These are phyloP conservation scores for Cheilinus undulatus DNA, from an alignment of 2,113 vertebrate species.

Conservation along the genomic window DNA sequence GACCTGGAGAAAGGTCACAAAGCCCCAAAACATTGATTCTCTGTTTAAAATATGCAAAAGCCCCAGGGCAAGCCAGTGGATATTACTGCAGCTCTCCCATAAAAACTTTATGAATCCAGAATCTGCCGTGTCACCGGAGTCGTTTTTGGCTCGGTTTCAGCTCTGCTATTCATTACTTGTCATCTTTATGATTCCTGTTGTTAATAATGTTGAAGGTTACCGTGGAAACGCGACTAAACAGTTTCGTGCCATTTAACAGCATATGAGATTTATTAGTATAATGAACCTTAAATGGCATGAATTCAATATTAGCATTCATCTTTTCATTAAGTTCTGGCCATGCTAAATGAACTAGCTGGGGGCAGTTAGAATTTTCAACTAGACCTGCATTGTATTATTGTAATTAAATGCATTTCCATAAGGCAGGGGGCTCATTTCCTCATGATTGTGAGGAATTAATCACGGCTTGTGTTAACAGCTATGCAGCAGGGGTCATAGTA, in stretches of 20 bases:
- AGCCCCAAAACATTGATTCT: constrained; percentile 62
- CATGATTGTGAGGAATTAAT: constrained; percentile 55
- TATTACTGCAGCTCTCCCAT: constrained; percentile 7
- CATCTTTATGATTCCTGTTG: constrained; percentile 8
- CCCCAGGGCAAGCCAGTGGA: constrained; percentile 6
- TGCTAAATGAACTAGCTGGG: constrained; percentile 59
- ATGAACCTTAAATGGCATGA: constrained; percentile 66
- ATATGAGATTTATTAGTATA: constrained; percentile 63
- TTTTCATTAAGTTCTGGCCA: constrained; percentile 61
- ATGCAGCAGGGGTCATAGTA: constrained; percentile 38
- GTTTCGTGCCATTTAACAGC: constrained; percentile 48
- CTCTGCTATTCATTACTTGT: constrained; percentile 35
- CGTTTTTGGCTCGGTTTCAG: not conserved
- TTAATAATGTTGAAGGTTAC: constrained; percentile 48
- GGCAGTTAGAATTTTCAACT: constrained; percentile 44
- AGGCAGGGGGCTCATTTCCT: constrained; percentile 24
- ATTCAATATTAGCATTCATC: constrained; percentile 69
- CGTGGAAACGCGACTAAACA: constrained; percentile 47
- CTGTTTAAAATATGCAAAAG: constrained; percentile 54
- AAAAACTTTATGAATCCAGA: constrained; percentile 25
- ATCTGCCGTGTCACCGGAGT: constrained; percentile 18
- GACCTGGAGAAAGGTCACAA: constrained; percentile 74
- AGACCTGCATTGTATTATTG: constrained; percentile 51
- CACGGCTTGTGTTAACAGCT: constrained; percentile 30
- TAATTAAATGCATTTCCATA: constrained; percentile 70